Base-by-base conservation (phyloP, 2,888 invertebrate species). In the Gortyna flavago region DNA sequence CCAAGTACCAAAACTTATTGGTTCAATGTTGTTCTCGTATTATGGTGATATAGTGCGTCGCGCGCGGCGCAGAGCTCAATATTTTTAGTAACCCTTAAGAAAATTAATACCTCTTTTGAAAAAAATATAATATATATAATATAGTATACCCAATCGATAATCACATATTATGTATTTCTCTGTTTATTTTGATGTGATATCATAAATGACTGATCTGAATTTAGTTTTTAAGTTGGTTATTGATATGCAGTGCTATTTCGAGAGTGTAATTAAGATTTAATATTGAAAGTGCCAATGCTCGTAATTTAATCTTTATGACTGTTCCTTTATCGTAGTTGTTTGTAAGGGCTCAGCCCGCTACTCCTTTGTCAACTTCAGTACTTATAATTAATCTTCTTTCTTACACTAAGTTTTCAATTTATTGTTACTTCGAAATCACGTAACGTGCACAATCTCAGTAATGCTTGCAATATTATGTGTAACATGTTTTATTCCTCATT, bases 101-200 rank as follows among this genome's bases (percentile, higher is more conserved):
- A 96, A 96, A 95, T 96, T 96, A 96, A 95, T 97, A 97, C 97
- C 97, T 97, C 97, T 96, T 97, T 96, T 96, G 95, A 96, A 97
- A 96, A 95, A 94, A 95, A 94, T 94, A 95, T 93, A 93, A 95
- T 95, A 94, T 95, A 93, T 95, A 95, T 94, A 92, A 91, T 94
- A 95, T 95, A 95, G 92, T 95, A 95, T 96, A 96, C 94, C 94
- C 95, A 95, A 95, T 95, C 95, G 93, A 95, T 95, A 92, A 96
- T 96, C 96, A 96, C 96, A 94, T 96, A 78, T 88, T 88, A 96
- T 96, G 94, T 97, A 96, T 96, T 96, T 95, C 95, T 96, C 96
- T 95, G 95, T 96, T 97, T 97, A 96, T 97, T 97, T 97, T 97
- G 96, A 97, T 97, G 97, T 97, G 97, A 97, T 97, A 97, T 97